Conservation (phyloP, 2,113 vertebrate genomes). For the Mormyrus iriodes region DNA sequence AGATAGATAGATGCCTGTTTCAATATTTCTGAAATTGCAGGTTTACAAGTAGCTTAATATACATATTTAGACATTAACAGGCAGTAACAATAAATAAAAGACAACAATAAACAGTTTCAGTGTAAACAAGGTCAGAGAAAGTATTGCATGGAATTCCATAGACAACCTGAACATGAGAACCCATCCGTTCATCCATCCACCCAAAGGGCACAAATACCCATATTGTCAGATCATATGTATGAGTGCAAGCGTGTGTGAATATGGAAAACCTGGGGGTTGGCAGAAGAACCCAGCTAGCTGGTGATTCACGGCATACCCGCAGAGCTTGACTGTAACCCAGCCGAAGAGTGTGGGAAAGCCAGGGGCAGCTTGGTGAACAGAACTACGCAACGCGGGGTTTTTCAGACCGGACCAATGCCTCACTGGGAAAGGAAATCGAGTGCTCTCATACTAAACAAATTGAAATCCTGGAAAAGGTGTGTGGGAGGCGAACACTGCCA, state of each 20-base stretch:
- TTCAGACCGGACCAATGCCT: not conserved
- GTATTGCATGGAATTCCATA: not conserved
- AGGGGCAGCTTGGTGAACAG: not conserved
- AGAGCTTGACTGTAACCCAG: not conserved
- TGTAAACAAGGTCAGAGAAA: not conserved
- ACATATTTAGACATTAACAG: not conserved
- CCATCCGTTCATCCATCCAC: not conserved
- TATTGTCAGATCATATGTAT: not conserved
- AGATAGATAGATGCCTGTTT: not conserved
- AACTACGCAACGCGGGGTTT: not conserved
- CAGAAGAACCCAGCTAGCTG: not conserved
- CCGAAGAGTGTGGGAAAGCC: not conserved
- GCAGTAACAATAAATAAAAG: not conserved
- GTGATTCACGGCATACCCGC: not conserved
- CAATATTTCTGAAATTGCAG: not conserved
- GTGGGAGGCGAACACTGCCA: not conserved
- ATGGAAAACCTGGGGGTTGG: not conserved
- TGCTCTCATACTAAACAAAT: not conserved
- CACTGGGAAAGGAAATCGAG: not conserved
- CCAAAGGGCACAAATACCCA: not conserved
- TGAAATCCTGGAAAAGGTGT: not conserved
- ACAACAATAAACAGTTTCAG: not conserved
- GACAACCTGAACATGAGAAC: not conserved
- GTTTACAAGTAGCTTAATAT: not conserved
- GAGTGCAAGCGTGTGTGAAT: not conserved